These are phyloP conservation scores for Macaria notata DNA, from an alignment of 2,888 invertebrate species.

Conservation along the genomic window DNA sequence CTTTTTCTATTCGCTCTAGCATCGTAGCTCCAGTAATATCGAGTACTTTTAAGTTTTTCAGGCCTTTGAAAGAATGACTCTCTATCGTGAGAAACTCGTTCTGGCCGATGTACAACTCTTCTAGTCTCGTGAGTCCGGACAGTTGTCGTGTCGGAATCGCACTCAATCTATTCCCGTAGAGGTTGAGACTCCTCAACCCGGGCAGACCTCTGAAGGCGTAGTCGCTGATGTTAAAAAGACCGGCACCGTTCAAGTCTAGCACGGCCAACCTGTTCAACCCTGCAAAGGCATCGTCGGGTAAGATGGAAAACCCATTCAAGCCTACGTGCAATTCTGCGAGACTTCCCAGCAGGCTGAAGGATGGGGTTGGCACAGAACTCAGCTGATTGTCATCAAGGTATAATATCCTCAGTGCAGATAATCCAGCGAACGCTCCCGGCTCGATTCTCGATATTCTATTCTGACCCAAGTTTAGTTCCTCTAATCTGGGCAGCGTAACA, in stretches of 20 bases:
- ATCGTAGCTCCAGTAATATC: conserved; percentile 91
- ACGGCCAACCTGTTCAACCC: conserved; percentile 88
- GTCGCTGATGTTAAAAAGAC: conserved; percentile 89
- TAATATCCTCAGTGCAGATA: conserved; percentile 88
- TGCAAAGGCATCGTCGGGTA: conserved; percentile 90
- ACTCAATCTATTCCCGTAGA: conserved; percentile 90
- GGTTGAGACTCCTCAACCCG: conserved; percentile 88
- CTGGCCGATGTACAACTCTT: conserved; percentile 91
- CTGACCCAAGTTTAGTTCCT: conserved; percentile 92
- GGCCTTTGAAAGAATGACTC: conserved; percentile 88
- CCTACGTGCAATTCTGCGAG: conserved; percentile 93
- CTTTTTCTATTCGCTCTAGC: conserved; percentile 87
- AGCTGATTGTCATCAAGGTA: conserved; percentile 93
- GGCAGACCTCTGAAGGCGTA: conserved; percentile 89
- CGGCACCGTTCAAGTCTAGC: conserved; percentile 91
- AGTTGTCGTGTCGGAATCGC: conserved; percentile 89
- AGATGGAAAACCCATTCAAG: conserved; percentile 88
- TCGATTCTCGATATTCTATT: conserved; percentile 92
- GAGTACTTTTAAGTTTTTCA: conserved; percentile 88
- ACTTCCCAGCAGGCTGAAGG: conserved; percentile 87
- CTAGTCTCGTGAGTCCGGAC: conserved; percentile 86
- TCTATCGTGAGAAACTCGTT: conserved; percentile 88
- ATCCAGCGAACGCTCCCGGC: conserved; percentile 88
- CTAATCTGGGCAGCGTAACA: conserved; percentile 87
- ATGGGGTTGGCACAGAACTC: conserved; percentile 88